phyloP scores from a whole-genome alignment of 2,888 invertebrate genomes.

The Colletes collaris region DNA sequence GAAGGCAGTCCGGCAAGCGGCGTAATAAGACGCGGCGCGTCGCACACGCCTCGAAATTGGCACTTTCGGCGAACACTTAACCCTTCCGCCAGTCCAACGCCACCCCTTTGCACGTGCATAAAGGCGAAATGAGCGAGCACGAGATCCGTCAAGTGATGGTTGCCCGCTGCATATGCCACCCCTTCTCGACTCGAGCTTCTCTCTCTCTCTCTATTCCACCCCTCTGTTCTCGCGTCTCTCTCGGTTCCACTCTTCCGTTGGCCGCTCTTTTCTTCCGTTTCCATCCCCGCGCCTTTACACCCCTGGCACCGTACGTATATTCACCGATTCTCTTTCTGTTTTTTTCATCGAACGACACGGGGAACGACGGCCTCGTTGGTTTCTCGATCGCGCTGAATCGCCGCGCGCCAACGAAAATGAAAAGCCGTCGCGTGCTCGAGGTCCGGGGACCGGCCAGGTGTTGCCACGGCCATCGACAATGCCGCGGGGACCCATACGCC shows the following conservation, averaged over 20 bases:
- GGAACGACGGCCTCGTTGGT: neutral
- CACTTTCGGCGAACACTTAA: conserved; percentile 65
- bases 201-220: neutral
- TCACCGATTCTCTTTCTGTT: conserved; percentile 23
- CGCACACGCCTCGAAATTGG: conserved; percentile 61
- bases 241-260: neutral
- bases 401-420: conserved; percentile 48
- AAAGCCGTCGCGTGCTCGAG: conserved; percentile 59
- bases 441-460: conserved; percentile 62
- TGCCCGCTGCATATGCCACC: conserved; percentile 40
- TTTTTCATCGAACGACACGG: conserved; percentile 28
- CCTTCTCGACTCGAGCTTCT: neutral
- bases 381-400: conserved; percentile 29
- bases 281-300: conserved; percentile 9
- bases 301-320: neutral
- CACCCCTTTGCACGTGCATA: conserved; percentile 49
- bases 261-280: neutral
- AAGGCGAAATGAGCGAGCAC: conserved; percentile 58
- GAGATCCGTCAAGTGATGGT: conserved; percentile 51
- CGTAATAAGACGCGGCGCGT: conserved; percentile 39
- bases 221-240: neutral
- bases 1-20: conserved; percentile 13
- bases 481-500: conserved; percentile 30
- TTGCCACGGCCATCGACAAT: conserved; percentile 62
- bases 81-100: conserved; percentile 13